Evolutionary conservation across 2,113 vertebrate genomes (phyloP), one percentile per base, ranked within the genome.

Genomic region (Trochalopteron elliotii): DNA sequence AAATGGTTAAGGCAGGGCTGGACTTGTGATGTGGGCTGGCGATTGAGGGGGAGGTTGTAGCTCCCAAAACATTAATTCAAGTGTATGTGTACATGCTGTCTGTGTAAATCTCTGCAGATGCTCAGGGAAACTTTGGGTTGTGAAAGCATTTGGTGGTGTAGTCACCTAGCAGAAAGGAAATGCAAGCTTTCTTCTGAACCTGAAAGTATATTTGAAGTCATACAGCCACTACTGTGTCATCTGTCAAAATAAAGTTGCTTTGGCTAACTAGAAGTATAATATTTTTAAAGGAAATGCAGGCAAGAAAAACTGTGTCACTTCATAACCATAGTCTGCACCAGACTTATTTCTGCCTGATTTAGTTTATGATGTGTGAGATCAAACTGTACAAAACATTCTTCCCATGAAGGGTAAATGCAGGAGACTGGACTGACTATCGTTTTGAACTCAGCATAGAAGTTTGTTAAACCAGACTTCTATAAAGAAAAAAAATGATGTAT

Each of bases 351-450:
- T 83, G 47, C 61, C 40, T 70, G 37, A 28, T 74, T 75, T 47
- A 39, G 35, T 78, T 52, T 67, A 12, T 4, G 1, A 17, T 40
- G 16, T 45, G 21, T 60, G 45, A 67, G 33, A 61, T 83, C 35
- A 80, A 80, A 69, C 63, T 11, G 42, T 86, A 71, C 47, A 39
- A 78, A 79, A 49, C 57, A 30, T 76, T 45, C 49, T 60, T 82
- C 45, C 31, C 0, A 0, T 68, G 28, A 49, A n/a, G n/a, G 40
- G 11, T 59, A 7, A 8, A 24, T 76, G 23, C 0, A 28, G 49
- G 53, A 45, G 15, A 21, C 28, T 49, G 65, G 71, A 60, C 60
- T 69, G 72, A 35, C 28, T 70, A 1, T 78, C 0, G 0, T 68
- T 87, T 60, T 68, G 47, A 85, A 25, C 44, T 81, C 63, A 47